Base-by-base conservation (phyloP, 1,140 invertebrate species). In the Drosophila mauritiana region DNA sequence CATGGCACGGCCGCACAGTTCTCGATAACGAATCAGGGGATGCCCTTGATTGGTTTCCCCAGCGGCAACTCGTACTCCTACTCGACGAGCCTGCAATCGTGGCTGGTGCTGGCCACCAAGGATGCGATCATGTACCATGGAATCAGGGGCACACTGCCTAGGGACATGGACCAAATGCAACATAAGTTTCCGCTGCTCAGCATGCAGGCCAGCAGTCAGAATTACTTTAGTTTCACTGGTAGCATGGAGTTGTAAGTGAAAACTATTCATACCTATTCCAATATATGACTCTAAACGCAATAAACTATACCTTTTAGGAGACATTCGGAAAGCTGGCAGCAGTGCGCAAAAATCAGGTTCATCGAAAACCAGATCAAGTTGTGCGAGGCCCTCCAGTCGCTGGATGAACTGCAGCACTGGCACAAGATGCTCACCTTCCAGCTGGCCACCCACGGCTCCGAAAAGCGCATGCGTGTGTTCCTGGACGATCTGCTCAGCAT, bases 281-380 rank as follows among this genome's bases (percentile, higher is more conserved):
- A n/a, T 13, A 22, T 2, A 1, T 37, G 42, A 53, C 13, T 1
- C 3, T 10, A 45, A 31, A 31, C 2, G 7, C 8, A 31, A 22
- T 48, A 10, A 31, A 3, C 11, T 12, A 7, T 8, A 0, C n/a
- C 5, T n/a, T 46, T 76, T 40, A 59, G 25, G 36, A 70, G 68
- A 15, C 13, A 92, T 58, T 62, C 81, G 20, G 78, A 91, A 45
- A 72, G 73, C 46, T 92, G 91, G 91, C 90, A 92, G 61, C 76
- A 90, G 22, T 69, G 59, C 22, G 90, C 91, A 11, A 92, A 92
- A 54, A 57, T 92, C 15, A 20, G 76, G 8, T 92, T 92, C 46
- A 89, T 92, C 4, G 92, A 92, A 53, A 92, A 92, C 56, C 92
- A 92, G 55, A 92, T 92, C 13, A 91, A 92, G 56, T 42, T 92